phyloP scores from a whole-genome alignment of 1,140 invertebrate species.

The Pantala flavescens region DNA sequence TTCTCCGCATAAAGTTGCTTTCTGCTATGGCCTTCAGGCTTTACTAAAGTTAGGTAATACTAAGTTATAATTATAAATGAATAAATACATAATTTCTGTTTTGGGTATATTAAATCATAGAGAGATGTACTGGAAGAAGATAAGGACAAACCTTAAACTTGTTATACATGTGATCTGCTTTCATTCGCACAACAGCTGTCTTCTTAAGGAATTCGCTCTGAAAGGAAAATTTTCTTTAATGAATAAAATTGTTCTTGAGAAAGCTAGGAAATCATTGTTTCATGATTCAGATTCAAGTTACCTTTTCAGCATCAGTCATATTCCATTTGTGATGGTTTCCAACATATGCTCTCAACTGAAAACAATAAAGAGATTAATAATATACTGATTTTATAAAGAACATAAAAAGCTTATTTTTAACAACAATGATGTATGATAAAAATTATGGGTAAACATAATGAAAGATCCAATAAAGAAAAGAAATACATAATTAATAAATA shows the following conservation, averaged over 20 bases:
- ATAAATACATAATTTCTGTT: too few species aligned
- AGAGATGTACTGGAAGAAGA: too few species aligned
- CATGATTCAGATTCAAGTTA: too few species aligned
- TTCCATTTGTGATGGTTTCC: slow-evolving; percentile 65
- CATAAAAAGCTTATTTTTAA: not conserved
- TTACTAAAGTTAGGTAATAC: too few species aligned
- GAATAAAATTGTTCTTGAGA: not conserved
- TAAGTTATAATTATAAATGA: too few species aligned
- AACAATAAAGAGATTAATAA: slow-evolving; percentile 23
- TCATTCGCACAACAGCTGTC: slow-evolving; percentile 51
- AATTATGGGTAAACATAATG: too few species aligned
- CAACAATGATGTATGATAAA: too few species aligned
- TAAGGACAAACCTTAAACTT: slow-evolving; percentile 43
- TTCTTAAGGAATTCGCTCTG: slow-evolving; percentile 47
- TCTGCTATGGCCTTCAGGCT: too few species aligned
- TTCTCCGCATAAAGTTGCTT: too few species aligned
- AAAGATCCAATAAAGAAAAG: not conserved
- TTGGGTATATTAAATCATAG: too few species aligned
- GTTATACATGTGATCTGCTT: slow-evolving; percentile 51
- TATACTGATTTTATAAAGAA: too few species aligned
- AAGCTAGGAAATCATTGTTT: too few species aligned
- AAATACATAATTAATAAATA: not conserved
- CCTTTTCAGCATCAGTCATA: slow-evolving; percentile 45
- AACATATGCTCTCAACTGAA: slow-evolving; percentile 52
- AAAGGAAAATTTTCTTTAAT: not conserved